Evolutionary conservation across 1,140 invertebrate species (phyloP), one percentile per base, ranked within the genome.

Genomic region (Drusus annulatus): DNA sequence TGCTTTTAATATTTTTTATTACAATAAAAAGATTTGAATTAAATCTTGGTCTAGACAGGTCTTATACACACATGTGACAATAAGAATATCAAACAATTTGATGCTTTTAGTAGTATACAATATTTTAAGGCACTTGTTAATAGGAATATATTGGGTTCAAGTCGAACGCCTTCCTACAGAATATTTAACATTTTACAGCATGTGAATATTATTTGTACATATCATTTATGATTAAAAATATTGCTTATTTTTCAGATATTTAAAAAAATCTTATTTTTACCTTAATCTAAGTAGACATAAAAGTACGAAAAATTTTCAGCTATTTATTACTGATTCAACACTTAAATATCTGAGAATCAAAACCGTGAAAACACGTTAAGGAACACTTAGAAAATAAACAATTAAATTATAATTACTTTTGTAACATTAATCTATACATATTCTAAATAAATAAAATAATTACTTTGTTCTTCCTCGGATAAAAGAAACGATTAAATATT

Each of bases 261-360:
- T 23, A 3, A 21, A 21, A 60, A 45, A 19, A 60, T 60, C 19
- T 23, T 21, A 60, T 60, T 60, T 60, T 15, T 13, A 60, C 1
- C 56, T 23, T 23, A 60, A 60, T 60, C 23, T 60, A 60, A 60
- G 17, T 23, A 13, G 7, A 60, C 23, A 60, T 13, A 60, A 21
- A 65, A 65, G 62, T 25, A 65, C 62, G 21, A 65, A 65, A 65
- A 25, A 25, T 3, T 65, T 28, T 13, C 21, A 65, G 62, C 2
- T 31, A 28, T 31, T 65, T 28, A 65, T 25, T 13, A 28, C 15
- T 63, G 13, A 69, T 65, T 65, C 25, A 51, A 69, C 65, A 69
- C 36, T 69, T 51, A 69, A 69, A 69, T 13, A 69, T 69, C 65
- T 69, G 65, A 69, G 65, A 69, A 69, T 69, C 65, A 69, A 69